A percentile compares a stretch with the other conserved stretches of the same genome.
These are phyloP conservation scores for Pollenia angustigena DNA, from an alignment of 2,888 invertebrate genomes.

Conservation along the genomic window DNA sequence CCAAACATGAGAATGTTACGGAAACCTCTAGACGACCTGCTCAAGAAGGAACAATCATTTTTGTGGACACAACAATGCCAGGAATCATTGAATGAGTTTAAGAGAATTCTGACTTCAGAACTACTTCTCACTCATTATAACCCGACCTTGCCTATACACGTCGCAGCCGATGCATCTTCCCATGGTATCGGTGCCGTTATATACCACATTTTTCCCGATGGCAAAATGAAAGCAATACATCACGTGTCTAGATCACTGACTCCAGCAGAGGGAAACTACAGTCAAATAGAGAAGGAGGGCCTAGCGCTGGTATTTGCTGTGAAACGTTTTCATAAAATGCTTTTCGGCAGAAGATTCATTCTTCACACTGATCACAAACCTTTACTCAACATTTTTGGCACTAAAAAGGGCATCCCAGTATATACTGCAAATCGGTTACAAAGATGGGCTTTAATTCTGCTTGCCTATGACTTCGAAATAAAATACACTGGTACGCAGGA, in stretches of 20 bases:
- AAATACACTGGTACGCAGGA: not conserved
- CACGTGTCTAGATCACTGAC: no score
- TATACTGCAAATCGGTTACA: conserved; percentile 45
- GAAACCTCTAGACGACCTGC: conserved; percentile 53
- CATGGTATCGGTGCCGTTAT: conserved; percentile 22
- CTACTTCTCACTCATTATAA: conserved; percentile 35
- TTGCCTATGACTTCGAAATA: conserved; percentile 39
- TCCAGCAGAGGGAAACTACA: no score
- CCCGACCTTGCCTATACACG: no score
- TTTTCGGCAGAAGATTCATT: conserved; percentile 59
- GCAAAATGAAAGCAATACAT: conserved; percentile 25
- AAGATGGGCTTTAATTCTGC: conserved; percentile 9
- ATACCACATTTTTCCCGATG: conserved; percentile 24
- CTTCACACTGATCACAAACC: conserved; percentile 82
- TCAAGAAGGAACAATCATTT: conserved; percentile 37
- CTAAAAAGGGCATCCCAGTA: conserved; percentile 75
- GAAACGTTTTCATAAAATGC: conserved; percentile 56
- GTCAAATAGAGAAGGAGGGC: no score
- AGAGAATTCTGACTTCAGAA: conserved; percentile 21
- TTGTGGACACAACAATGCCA: no score
- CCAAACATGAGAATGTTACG: no score
- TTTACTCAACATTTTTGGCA: conserved; percentile 79
- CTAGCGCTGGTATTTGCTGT: no score
- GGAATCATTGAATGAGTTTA: no score
- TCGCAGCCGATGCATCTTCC: no score